Evolutionary conservation across 2,797 vertebrate species (phyloP), one percentile per base, ranked within the genome.

Genomic region (Rhinoraja longicauda): DNA sequence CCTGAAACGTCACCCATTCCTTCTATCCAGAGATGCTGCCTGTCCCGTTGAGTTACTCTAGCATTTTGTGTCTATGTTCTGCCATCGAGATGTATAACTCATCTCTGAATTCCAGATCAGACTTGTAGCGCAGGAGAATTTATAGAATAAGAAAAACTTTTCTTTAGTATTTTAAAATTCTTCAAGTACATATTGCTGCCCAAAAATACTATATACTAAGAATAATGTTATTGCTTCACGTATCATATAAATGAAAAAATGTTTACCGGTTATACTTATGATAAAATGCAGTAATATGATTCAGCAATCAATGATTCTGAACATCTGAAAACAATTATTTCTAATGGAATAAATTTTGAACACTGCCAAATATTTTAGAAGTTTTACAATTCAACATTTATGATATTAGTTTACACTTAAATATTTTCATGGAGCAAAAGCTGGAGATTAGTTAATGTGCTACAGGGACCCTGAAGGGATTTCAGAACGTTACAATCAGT

Each of bases 311-410:
- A 24, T 81, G 21, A 81, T 45, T 81, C 39, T 45, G 39, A 53
- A 81, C 78, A 79, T 45, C 36, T 81, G 19, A 81, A 81, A 81
- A 53, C 2, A 32, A 39, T 78, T 78, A 78, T 78, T 39, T 78
- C n/a, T 78, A 36, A 81, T 81, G 53, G 45, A 81, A 24, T 24
- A 81, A 21, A 45, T 81, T 81, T 81, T 81, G 78, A 81, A 81
- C 21, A 81, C 4, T 10, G 78, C 36, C 78, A 81, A 81, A 81
- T 81, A 45, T 81, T 81, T 81, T 9, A 81, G 78, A 81, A 1
- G 39, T 53, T 81, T 53, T 3, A 21, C 9, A 81, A 45, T 45
- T 45, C 36, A 81, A 81, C 39, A 39, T 81, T 81, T 81, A 81
- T 7, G 19, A 81, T 81, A 81, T 53, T 45, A 81, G 19, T 81